Evolutionary conservation across 2,888 invertebrate species (phyloP).

Genomic region (Tetanocera ferruginea): DNA sequence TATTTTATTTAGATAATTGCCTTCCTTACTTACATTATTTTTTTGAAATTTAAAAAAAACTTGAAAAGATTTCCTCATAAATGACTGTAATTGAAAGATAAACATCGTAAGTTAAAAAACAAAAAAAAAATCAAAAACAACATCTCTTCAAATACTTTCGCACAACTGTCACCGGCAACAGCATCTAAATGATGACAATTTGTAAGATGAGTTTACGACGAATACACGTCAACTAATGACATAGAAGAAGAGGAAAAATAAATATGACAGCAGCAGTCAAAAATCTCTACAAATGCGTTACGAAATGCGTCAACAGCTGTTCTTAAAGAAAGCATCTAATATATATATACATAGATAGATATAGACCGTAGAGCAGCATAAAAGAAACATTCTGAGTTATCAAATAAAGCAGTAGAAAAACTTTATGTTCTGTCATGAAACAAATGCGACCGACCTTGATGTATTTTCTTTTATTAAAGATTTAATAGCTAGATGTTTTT

Average conservation of each 20-base stretch:
- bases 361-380: neutral
- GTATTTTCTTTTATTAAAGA: constrained; percentile 1
- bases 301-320: constrained; percentile 7
- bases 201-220: constrained; percentile 16
- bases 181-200: constrained; percentile 11
- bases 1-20: no score
- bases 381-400: constrained; percentile 4
- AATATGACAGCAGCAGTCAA: neutral
- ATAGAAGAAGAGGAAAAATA: neutral
- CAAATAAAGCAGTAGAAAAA: neutral
- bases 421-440: neutral
- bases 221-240: constrained; percentile 11
- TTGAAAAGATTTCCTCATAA: no score
- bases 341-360: no score
- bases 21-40: no score
- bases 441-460: constrained; percentile 2
- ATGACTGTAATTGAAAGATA: no score
- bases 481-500: neutral
- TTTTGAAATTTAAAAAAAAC: no score
- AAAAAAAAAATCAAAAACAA: no score
- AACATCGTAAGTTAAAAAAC: no score
- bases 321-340: neutral
- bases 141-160: neutral
- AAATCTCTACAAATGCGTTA: neutral
- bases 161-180: neutral